Evolutionary conservation across 2,797 vertebrate genomes (phyloP), one percentile per base, ranked within the genome.

Genomic region (Limosa lapponica): DNA sequence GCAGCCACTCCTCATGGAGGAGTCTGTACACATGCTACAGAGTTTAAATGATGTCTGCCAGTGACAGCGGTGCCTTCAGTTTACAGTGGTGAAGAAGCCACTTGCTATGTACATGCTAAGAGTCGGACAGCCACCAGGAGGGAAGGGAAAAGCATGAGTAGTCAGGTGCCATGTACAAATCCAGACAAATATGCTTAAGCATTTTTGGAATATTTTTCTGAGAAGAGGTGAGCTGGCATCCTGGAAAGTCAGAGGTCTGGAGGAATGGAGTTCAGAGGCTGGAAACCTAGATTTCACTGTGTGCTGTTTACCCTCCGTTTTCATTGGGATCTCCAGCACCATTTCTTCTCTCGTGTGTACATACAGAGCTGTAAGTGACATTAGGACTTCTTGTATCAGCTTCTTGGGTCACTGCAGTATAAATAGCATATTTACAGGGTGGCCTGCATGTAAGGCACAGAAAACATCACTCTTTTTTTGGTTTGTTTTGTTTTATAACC

Each of bases 31-130:
- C 27, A 14, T 23, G 15, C 20, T 82, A 27, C 32, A 14, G 81
- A 36, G 89, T 85, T 73, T 81, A 87, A 80, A 69, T 66, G 34
- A 87, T 52, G 16, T 80, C 48, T 91, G 58, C 39, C 24, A 36
- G 48, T 73, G 75, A 43, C 36, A 90, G 49, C 5, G 11, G 36
- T 67, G 23, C 43, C 30, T 69, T 93, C 55, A 71, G 59, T 11
- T 77, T 64, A n/a, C 15, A 25, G 12, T 37, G 52, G 23, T 34
- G 25, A 82, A 80, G 69, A 44, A 59, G n/a, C 22, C 32, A 43
- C 14, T 61, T 54, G 28, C 41, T 48, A 8, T 43, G n/a, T 58
- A 8, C 0, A 0, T 48, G 28, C 4, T 16, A 30, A 22, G 62
- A 69, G 49, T 17, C 61, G 24, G 46, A 92, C 48, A 80, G n/a